Evolutionary conservation across 1,140 invertebrate species (phyloP), one percentile per base, ranked within the genome.

Genomic region (Rhyzopertha dominica): DNA sequence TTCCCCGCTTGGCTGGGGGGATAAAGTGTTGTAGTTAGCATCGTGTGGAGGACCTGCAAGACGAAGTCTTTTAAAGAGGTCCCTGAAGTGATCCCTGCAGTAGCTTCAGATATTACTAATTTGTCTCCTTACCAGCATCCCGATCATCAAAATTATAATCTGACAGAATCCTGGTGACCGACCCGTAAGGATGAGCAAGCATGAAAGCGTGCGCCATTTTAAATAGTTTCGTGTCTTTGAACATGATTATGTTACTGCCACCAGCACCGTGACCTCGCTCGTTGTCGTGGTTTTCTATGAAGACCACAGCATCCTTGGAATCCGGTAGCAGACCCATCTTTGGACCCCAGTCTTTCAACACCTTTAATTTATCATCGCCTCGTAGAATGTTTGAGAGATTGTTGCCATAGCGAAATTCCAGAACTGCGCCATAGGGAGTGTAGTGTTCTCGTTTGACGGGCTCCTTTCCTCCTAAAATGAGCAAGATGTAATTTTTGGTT

Each of bases 161-260:
- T 54, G 86, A 90, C 85, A 92, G 91, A 1, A 91, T 45, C 31
- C 74, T 67, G 0, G 83, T 74, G 28, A n/a, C n/a, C n/a, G 74
- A 67, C 1, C 87, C 87, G 56, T 90, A 89, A 0, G 84, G 79
- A 74, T 85, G 81, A 0, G 85, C 85, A 51, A 91, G 70, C 81
- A 87, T 89, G 58, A 88, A 90, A 0, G 80, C 82, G 3, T 78
- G 74, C 2, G 85, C 86, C 66, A 82, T 78, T 61, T 81, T 81
- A 58, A 82, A 82, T 13, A 67, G 57, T 42, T 70, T 72, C 1
- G 75, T 14, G n/a, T 63, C 49, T 51, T 78, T 78, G 59, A 78
- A 74, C 0, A 75, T 81, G 0, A 82, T 55, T 20, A 81, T 74
- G 12, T 65, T 54, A 12, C 36, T 53, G 4, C 75, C 76, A 47